Percentiles rank a stretch among this genome's conserved stretches.
Conservation (phyloP, 2,113 vertebrate species). For the Myocastor coypus region DNA sequence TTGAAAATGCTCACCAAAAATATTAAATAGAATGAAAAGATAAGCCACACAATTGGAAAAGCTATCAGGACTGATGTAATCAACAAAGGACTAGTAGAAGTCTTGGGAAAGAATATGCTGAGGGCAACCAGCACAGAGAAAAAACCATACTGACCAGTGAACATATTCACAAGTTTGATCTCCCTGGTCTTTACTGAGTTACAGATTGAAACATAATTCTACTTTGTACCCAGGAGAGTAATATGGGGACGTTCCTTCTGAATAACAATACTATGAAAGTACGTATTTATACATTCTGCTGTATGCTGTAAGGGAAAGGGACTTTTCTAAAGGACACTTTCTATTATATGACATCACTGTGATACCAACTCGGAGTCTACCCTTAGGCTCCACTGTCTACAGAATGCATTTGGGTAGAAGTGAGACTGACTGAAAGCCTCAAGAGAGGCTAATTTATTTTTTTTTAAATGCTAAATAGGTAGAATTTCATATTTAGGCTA, state of each 20-base stretch:
- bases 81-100: neutral
- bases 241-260: neutral
- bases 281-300: neutral
- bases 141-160: neutral
- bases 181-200: neutral
- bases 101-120: neutral
- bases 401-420: conserved; percentile 41
- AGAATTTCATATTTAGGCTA: neutral
- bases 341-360: neutral
- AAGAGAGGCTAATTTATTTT: neutral
- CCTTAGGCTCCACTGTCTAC: neutral
- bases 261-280: neutral
- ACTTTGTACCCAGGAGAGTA: neutral
- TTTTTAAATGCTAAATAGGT: neutral
- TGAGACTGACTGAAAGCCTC: neutral
- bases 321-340: conserved; percentile 20
- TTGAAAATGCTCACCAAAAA: neutral
- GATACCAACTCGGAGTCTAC: conserved; percentile 27
- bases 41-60: neutral
- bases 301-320: neutral
- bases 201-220: neutral
- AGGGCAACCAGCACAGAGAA: neutral
- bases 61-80: neutral
- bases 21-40: neutral
- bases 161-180: neutral